Evolutionary conservation across 2,797 vertebrate species (phyloP), one percentile per base, ranked within the genome.

Genomic region (Muscicapa striata): DNA sequence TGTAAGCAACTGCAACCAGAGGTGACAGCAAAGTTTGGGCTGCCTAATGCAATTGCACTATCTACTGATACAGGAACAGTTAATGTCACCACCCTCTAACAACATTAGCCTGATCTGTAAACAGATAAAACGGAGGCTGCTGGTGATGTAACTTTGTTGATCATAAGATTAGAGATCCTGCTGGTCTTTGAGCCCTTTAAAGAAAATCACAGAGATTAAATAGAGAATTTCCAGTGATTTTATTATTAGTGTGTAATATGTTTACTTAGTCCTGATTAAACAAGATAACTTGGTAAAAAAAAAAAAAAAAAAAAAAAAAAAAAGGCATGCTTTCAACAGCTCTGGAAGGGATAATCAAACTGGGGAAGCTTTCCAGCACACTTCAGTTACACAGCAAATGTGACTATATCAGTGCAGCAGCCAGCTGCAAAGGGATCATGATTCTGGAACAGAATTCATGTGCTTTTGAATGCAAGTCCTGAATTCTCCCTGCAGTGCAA

Each of bases 231-330:
- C 52, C n/a, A 96, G 32, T 67, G 59, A 94, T 94, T 96, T 97
- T 94, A 49, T 97, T 95, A 93, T 94, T 90, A 87, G 62, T 92
- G 66, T 76, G 90, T 94, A 93, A 89, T 95, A 85, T 86, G 84
- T 95, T 96, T 97, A 93, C 83, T 96, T 90, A 80, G 45, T 63
- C 24, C 45, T 91, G 94, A 96, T 96, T 95, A 93, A 96, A 89
- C 77, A 94, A 94, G 89, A 92, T 88, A 92, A 86, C 48, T 91
- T 62, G 16, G 34, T 69, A 3, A 36, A 36, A 36, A 36, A 26
- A 15, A 26, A 27, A 43, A 34, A 34, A 36, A 36, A 36, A 36
- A 26, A 15, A 26, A 41, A 22, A 22, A 24, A 4, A 34, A 38
- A 30, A 11, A 5, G 4, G 4, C 54, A 59, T 49, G 63, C 34